Evolutionary conservation across 2,888 invertebrate species (phyloP).

Genomic region (Caenorhabditis sp.): DNA sequence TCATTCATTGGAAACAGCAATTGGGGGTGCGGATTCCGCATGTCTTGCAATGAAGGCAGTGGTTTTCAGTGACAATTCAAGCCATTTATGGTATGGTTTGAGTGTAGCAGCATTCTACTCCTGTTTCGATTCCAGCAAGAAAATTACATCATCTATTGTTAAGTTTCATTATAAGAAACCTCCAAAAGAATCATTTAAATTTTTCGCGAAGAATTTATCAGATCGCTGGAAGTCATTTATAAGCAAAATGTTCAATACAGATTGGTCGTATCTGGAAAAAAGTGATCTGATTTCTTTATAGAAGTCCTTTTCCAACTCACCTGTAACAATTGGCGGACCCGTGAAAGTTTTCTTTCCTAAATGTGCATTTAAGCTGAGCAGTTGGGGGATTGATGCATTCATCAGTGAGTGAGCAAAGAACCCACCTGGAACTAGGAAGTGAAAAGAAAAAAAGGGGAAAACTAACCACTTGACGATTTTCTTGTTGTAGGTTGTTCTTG

Average conservation of each 20-base stretch:
- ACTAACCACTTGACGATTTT: slow-evolving; percentile 5
- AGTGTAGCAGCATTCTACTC: no score
- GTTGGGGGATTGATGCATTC: slow-evolving; percentile 33
- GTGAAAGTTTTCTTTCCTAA: background rate
- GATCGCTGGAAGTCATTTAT: slow-evolving; percentile 29
- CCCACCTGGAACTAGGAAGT: slow-evolving; percentile 10
- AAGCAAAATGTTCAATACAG: slow-evolving; percentile 33
- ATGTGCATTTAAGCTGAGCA: slow-evolving; percentile 15
- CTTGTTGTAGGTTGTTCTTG: background rate
- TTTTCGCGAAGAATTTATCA: background rate
- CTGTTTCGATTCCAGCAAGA: no score
- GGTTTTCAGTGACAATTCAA: no score
- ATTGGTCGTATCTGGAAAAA: slow-evolving; percentile 43
- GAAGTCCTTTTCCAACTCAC: no score
- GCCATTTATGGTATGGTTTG: no score
- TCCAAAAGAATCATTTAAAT: background rate
- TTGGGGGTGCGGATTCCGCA: no score
- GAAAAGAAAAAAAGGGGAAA: no score
- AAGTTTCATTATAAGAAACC: background rate
- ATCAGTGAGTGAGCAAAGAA: slow-evolving; percentile 13
- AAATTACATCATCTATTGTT: no score
- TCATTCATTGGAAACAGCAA: no score
- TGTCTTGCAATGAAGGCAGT: no score
- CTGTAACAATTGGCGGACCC: slow-evolving; percentile 28
- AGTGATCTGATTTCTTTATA: background rate